phyloP scores from a whole-genome alignment of 2,888 invertebrate genomes.

The Euzophera pinguis region DNA sequence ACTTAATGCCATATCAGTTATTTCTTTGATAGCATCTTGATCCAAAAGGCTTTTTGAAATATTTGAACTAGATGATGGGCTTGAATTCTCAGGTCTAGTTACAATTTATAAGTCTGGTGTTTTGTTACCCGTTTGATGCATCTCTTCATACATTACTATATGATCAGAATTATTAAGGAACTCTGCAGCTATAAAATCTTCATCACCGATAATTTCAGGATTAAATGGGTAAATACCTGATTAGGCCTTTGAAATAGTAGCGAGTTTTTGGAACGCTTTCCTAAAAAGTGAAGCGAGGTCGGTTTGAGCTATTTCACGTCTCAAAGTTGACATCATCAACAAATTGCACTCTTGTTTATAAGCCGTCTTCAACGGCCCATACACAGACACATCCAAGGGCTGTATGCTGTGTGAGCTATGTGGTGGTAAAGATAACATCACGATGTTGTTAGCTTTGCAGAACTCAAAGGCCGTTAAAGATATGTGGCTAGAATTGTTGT shows the following conservation, averaged over 20 bases:
- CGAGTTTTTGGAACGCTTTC: constrained; percentile 13
- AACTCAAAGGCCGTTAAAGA: constrained; percentile 24
- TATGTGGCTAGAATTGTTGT: constrained; percentile 34
- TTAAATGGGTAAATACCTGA: too few species aligned
- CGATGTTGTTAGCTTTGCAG: constrained; percentile 19
- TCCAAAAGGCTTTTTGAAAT: constrained; percentile 14
- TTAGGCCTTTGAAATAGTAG: too few species aligned
- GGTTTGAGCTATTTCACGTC: constrained; percentile 10
- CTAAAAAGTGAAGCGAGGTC: constrained; percentile 17
- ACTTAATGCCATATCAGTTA: not conserved
- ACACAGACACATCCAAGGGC: constrained; percentile 27
- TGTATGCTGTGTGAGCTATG: constrained; percentile 29
- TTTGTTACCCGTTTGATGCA: too few species aligned
- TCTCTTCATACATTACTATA: too few species aligned
- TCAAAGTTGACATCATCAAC: too few species aligned
- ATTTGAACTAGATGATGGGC: constrained; percentile 15
- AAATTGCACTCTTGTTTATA: constrained; percentile 13
- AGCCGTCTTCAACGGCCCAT: constrained; percentile 17
- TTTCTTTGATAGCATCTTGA: too few species aligned
- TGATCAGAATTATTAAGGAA: too few species aligned
- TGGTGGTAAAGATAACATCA: constrained; percentile 27
- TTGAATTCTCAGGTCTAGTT: constrained; percentile 13
- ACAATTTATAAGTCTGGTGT: constrained; percentile 1
- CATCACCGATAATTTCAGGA: too few species aligned
- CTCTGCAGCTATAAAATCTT: too few species aligned